Percentiles rank a stretch among this genome's conserved stretches.
These are phyloP conservation scores for Neodontobutis hainanensis DNA, from an alignment of 2,113 vertebrate species.

Conservation along the genomic window DNA sequence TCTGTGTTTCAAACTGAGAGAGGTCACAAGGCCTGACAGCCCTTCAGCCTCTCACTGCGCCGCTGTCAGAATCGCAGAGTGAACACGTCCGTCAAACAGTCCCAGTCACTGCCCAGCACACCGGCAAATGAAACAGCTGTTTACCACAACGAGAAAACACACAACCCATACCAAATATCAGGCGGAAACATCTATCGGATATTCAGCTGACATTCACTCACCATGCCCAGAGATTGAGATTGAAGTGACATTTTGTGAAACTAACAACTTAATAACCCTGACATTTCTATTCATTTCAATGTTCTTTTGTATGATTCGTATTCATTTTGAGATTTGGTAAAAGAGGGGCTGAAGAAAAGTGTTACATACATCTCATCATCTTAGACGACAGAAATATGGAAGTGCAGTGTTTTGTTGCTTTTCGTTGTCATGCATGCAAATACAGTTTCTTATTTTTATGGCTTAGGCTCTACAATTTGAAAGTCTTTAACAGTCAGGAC, in stretches of 20 bases:
- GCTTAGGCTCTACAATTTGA: too few relatives aligned
- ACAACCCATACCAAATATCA: neutral
- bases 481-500: too few relatives aligned
- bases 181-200: neutral
- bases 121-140: constrained; percentile 29
- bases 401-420: too few relatives aligned
- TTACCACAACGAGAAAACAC: neutral
- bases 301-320: neutral
- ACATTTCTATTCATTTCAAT: constrained; percentile 22
- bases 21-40: constrained; percentile 47
- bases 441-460: too few relatives aligned
- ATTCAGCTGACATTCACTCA: neutral
- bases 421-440: too few relatives aligned
- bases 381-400: neutral
- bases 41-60: constrained; percentile 49
- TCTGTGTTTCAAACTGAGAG: constrained; percentile 26
- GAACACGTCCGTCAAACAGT: constrained; percentile 47
- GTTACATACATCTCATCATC: neutral
- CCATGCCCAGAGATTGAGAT: neutral
- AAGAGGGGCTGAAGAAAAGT: neutral
- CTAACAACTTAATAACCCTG: constrained; percentile 5
- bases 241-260: constrained; percentile 31
- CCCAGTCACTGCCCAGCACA: constrained; percentile 21
- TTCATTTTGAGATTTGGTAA: neutral
- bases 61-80: constrained; percentile 46